These are phyloP conservation scores for Cylas formicarius DNA, from an alignment of 1,140 invertebrate species.

Conservation along the genomic window DNA sequence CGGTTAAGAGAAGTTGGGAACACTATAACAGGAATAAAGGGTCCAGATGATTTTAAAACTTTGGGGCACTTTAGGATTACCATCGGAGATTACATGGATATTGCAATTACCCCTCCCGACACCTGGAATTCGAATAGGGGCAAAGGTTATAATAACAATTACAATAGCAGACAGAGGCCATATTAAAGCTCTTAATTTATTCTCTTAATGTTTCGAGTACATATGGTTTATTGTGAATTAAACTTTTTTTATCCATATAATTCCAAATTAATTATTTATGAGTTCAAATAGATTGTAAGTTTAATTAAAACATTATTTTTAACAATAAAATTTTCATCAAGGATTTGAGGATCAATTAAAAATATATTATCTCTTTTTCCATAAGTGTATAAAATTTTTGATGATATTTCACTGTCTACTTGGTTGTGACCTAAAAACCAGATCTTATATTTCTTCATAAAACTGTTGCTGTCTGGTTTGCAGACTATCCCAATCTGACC, in stretches of 20 bases:
- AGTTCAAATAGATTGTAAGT: conserved; percentile 27
- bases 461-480: conserved; percentile 22
- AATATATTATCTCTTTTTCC: conserved; percentile 22
- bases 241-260: too few species aligned
- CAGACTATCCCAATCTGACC: conserved; percentile 22
- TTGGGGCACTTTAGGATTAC: conserved; percentile 80
- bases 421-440: conserved; percentile 23
- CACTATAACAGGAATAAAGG: conserved; percentile 86
- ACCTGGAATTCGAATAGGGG: conserved; percentile 49
- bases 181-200: too few species aligned
- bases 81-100: conserved; percentile 95
- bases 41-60: conserved; percentile 84
- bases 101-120: conserved; percentile 88
- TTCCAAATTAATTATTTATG: conserved; percentile 16
- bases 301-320: conserved; percentile 23
- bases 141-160: conserved; percentile 33
- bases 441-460: conserved; percentile 29
- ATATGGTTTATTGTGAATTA: too few species aligned
- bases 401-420: conserved; percentile 18
- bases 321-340: conserved; percentile 17
- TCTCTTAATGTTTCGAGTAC: too few species aligned
- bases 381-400: conserved; percentile 21
- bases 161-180: conserved; percentile 34
- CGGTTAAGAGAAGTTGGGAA: conserved; percentile 85
- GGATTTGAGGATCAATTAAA: conserved; percentile 15